These are phyloP conservation scores for Meteorus cinctellus DNA, from an alignment of 2,888 invertebrate species.

Conservation along the genomic window DNA sequence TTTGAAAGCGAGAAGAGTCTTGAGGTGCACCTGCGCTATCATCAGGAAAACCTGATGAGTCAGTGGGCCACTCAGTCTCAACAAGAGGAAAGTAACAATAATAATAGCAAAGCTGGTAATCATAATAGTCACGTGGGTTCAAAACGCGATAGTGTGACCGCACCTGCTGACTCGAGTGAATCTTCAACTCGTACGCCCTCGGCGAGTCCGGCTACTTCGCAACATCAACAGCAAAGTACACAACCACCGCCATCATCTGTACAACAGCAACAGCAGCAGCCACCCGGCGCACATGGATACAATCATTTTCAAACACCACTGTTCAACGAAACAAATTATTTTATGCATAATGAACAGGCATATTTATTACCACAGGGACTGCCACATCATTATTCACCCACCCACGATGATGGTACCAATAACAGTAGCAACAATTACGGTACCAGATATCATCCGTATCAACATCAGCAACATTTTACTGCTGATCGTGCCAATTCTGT, in stretches of 20 bases:
- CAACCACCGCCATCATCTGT: slow-evolving; percentile 57
- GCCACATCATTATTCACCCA: slow-evolving; percentile 73
- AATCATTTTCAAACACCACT: slow-evolving; percentile 61
- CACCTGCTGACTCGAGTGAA: slow-evolving; percentile 86
- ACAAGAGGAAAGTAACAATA: slow-evolving; percentile 80
- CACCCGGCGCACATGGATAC: slow-evolving; percentile 52
- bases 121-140: slow-evolving; percentile 75
- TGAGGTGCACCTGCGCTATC: slow-evolving; percentile 86
- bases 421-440: slow-evolving; percentile 71
- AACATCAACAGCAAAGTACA: slow-evolving; percentile 73
- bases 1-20: slow-evolving; percentile 85
- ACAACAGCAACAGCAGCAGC: slow-evolving; percentile 50
- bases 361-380: slow-evolving; percentile 63
- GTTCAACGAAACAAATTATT: slow-evolving; percentile 63
- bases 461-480: slow-evolving; percentile 76
- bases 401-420: slow-evolving; percentile 75
- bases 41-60: slow-evolving; percentile 84
- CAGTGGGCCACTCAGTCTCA: slow-evolving; percentile 81
- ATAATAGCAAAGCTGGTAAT: slow-evolving; percentile 74
- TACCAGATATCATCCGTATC: slow-evolving; percentile 67
- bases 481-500: slow-evolving; percentile 68
- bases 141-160: slow-evolving; percentile 74
- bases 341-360: slow-evolving; percentile 68
- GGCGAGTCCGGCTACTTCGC: slow-evolving; percentile 75
- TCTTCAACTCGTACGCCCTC: slow-evolving; percentile 75